These are phyloP conservation scores for Lophius americanus DNA, from an alignment of 2,797 vertebrate species.

Conservation along the genomic window DNA sequence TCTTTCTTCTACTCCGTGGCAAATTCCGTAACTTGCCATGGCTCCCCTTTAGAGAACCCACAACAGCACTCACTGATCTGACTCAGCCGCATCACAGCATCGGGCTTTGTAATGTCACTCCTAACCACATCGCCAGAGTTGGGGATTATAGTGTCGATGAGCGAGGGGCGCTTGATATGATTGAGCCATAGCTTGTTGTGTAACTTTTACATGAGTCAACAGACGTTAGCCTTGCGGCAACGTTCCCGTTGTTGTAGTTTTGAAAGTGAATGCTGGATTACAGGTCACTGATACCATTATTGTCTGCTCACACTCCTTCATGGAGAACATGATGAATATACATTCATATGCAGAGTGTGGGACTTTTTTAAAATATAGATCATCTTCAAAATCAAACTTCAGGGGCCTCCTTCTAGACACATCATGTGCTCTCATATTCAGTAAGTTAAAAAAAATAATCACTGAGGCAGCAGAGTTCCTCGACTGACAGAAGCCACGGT, in stretches of 20 bases:
- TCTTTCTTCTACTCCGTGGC: conserved; percentile 22
- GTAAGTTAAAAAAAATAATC: conserved; percentile 15
- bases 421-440: conserved; percentile 5
- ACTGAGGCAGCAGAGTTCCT: conserved; percentile 12
- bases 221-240: neutral
- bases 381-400: conserved; percentile 19
- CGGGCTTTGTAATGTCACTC: conserved; percentile 37
- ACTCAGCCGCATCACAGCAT: conserved; percentile 49
- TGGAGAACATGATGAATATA: neutral
- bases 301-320: too few relatives aligned
- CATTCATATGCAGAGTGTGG: neutral
- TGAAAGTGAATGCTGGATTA: too few relatives aligned
- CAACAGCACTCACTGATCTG: conserved; percentile 37
- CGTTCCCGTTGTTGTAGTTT: neutral
- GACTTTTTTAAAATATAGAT: neutral
- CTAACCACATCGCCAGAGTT: conserved; percentile 24
- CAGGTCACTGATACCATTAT: too few relatives aligned
- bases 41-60: conserved; percentile 31
- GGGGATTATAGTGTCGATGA: conserved; percentile 18
- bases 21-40: conserved; percentile 28
- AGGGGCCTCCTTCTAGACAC: neutral
- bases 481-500: conserved; percentile 6
- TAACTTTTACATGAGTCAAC: conserved; percentile 13
- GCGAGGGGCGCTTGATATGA: conserved; percentile 30
- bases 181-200: conserved; percentile 20